A percentile compares a stretch with the other conserved stretches of the same genome.
phyloP scores from a whole-genome alignment of 2,888 invertebrate genomes.

The Orthonychiurus folsomi region DNA sequence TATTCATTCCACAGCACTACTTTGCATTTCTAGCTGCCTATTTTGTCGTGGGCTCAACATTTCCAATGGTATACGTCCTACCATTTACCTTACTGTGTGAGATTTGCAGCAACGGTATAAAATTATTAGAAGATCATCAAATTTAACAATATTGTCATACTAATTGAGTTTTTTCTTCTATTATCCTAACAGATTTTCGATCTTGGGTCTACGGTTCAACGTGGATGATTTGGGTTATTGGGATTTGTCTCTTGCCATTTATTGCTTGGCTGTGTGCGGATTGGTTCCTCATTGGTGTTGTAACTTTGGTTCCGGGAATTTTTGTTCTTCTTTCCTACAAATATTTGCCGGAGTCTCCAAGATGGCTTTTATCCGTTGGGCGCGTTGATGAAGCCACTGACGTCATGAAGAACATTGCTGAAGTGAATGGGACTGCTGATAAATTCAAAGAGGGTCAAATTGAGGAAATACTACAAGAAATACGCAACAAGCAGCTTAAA shows the following conservation, averaged over 20 bases:
- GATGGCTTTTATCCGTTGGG: slow-evolving; percentile 30
- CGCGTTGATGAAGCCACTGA: slow-evolving; percentile 27
- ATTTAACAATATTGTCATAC: background rate
- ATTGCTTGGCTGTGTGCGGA: slow-evolving; percentile 20
- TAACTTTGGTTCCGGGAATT: slow-evolving; percentile 25
- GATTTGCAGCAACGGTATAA: slow-evolving; percentile 32
- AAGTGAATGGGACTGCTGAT: slow-evolving; percentile 15
- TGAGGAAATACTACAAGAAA: slow-evolving; percentile 4
- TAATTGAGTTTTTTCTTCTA: background rate
- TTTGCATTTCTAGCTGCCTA: slow-evolving; percentile 22
- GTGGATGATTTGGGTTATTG: slow-evolving; percentile 32
- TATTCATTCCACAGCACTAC: slow-evolving; percentile 24
- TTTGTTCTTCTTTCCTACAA: slow-evolving; percentile 22
- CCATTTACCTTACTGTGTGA: slow-evolving; percentile 32
- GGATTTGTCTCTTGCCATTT: slow-evolving; percentile 20
- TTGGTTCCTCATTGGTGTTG: slow-evolving; percentile 29
- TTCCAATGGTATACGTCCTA: slow-evolving; percentile 30
- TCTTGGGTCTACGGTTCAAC: slow-evolving; percentile 26
- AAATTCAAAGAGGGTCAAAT: slow-evolving; percentile 4
- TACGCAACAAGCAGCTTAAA: slow-evolving; percentile 1
- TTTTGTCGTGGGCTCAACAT: slow-evolving; percentile 23
- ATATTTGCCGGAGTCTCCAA: slow-evolving; percentile 29
- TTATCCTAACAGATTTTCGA: slow-evolving; percentile 18
- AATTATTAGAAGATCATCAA: too few relatives aligned
- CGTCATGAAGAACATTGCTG: slow-evolving; percentile 22